Base-by-base conservation (phyloP, 30 jellyfish, hydroid and myxozoan species). In the Turritopsis rubra region DNA sequence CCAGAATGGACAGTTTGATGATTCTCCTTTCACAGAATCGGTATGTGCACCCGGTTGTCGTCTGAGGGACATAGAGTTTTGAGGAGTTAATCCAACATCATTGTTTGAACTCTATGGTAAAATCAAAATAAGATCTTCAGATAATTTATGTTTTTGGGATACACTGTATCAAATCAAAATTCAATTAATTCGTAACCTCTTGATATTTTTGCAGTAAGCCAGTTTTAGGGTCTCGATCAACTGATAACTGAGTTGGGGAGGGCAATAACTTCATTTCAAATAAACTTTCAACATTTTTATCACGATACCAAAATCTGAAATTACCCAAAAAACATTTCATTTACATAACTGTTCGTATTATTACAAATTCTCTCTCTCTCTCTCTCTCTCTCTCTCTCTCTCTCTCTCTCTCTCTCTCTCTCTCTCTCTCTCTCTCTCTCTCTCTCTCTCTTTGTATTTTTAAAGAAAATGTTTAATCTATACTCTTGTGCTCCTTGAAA, bases 21-120 rank as follows among this genome's bases (percentile, higher is more conserved):
- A 79, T 23, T 88, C 83, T 29, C 98, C 98, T 80, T 84, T 92
- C 30, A 88, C 88, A 0, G 94, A 75, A 21, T 85, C 96, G 1
- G 88, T 84, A 52, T 84, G 60, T 16, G 94, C 85, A 18, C 98
- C 98, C 16, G 98, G 98, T 73, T 86, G 89, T 76, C 98, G 81
- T 29, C 85, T 84, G 65, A 92, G 79, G 0, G 92, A 85, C 90
- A 92, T 66, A 18, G 98, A 92, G 75, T 92, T 92, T 53, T 84
- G 93, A 52, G 98, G 93, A 20, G 95, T 84, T 27, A 81, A 81
- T 29, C 98, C 98, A 75, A 79, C 89, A 75, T 85, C 95, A 30
- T 83, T 76, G 13, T 68, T 28, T 9, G 81, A 23, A 22, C 66
- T 84, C 98, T 91, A 28, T 29, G 19, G 29, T 21, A 29, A 77